phyloP scores from a whole-genome alignment of 1,140 invertebrate genomes.

The Lethocerus indicus region DNA sequence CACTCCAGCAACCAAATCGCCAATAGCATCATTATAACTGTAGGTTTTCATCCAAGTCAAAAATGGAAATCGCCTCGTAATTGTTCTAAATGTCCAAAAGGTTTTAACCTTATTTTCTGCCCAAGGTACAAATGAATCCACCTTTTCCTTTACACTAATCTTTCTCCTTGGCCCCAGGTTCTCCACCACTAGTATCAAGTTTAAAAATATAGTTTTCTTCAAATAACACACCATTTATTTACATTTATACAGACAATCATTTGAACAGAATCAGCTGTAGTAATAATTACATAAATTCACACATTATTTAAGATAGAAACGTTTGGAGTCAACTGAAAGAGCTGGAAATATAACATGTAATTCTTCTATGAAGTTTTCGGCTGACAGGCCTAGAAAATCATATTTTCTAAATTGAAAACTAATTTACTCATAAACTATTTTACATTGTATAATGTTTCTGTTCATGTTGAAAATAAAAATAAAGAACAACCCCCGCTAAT shows the following conservation, averaged over 20 bases:
- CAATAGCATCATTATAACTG: slow-evolving; percentile 41
- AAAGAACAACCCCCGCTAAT: background rate
- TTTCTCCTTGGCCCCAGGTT: slow-evolving; percentile 22
- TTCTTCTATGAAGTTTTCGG: background rate
- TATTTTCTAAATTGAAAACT: background rate
- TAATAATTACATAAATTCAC: too few relatives aligned
- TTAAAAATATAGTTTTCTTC: too few relatives aligned
- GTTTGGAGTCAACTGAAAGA: too few relatives aligned
- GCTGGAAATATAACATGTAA: too few relatives aligned
- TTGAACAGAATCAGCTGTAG: too few relatives aligned
- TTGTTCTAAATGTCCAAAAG: slow-evolving; percentile 40
- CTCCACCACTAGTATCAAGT: slow-evolving; percentile 28
- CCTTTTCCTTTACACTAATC: slow-evolving; percentile 20
- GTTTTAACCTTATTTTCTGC: slow-evolving; percentile 23
- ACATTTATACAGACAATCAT: too few relatives aligned
- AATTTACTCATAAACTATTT: background rate
- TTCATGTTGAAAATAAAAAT: too few relatives aligned
- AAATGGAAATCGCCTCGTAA: slow-evolving; percentile 52
- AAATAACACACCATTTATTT: slow-evolving; percentile 9
- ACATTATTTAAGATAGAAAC: too few relatives aligned
- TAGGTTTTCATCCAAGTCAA: slow-evolving; percentile 56
- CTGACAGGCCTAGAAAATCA: background rate
- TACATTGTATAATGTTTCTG: background rate
- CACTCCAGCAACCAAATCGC: slow-evolving; percentile 67
- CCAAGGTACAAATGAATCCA: slow-evolving; percentile 21